Evolutionary conservation across 2,113 vertebrate species (phyloP).

Genomic region (Tachuris rubrigastra): DNA sequence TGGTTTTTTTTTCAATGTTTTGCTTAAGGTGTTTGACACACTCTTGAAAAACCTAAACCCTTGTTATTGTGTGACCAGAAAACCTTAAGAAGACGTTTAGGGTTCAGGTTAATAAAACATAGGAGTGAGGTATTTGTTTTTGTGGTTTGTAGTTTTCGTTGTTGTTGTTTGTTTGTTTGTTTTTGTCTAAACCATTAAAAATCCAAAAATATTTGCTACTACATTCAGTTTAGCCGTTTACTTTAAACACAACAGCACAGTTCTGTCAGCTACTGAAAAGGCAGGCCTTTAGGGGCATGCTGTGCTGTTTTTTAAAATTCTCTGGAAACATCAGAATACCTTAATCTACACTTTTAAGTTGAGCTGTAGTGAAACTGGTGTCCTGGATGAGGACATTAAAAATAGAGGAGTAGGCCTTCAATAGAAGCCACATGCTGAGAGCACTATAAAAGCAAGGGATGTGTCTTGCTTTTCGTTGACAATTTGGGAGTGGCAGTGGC

Average conservation of each 20-base stretch:
- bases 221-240: not conserved
- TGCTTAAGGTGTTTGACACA: not conserved
- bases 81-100: not conserved
- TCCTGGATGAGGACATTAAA: not conserved
- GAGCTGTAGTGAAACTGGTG: not conserved
- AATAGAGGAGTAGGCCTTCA: not conserved
- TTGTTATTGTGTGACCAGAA: fast-evolving
- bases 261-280: not conserved
- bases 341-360: not conserved
- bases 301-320: not conserved
- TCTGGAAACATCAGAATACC: not conserved
- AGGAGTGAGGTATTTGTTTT: not conserved
- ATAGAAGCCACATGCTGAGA: not conserved
- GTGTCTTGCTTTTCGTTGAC: not conserved
- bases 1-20: not conserved
- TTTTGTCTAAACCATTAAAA: not conserved
- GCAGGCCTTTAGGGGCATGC: not conserved
- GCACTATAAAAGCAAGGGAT: not conserved
- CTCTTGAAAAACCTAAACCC: not conserved
- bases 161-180: no score
- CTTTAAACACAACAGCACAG: not conserved
- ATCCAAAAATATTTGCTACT: not conserved
- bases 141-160: not conserved
- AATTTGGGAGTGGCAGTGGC: not conserved
- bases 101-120: not conserved